phyloP scores from a whole-genome alignment of 2,113 vertebrate species.

The Dicentrarchus labrax region DNA sequence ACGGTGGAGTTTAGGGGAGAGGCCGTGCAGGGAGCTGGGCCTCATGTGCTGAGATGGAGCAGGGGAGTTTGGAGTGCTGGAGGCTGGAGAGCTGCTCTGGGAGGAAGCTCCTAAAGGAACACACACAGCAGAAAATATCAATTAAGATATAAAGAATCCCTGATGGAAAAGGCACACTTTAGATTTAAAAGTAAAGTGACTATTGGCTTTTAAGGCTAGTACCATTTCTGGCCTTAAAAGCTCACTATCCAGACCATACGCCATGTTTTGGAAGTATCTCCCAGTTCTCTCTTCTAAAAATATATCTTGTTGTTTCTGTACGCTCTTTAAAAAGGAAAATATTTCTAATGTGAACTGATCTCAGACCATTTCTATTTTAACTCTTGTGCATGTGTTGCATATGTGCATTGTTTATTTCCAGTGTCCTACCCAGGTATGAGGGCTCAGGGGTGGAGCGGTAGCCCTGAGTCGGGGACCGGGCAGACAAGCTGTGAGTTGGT shows the following conservation, averaged over 20 bases:
- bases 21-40: slow-evolving; percentile 92
- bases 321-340: not conserved
- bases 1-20: slow-evolving; percentile 93
- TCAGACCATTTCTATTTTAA: not conserved
- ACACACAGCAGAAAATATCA: slow-evolving; percentile 25
- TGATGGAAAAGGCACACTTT: not conserved
- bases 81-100: slow-evolving; percentile 93
- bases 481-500: slow-evolving; percentile 91
- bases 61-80: slow-evolving; percentile 94
- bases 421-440: slow-evolving; percentile 85
- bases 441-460: slow-evolving; percentile 91
- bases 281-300: slow-evolving; percentile 2
- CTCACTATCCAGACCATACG: not conserved
- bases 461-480: slow-evolving; percentile 92
- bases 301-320: not conserved
- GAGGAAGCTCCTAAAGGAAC: slow-evolving; percentile 87
- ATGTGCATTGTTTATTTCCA: not conserved
- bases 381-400: not conserved
- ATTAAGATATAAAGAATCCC: not conserved
- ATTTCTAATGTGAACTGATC: not conserved
- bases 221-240: slow-evolving; percentile 5
- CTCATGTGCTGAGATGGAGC: slow-evolving; percentile 93
- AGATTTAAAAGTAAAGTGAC: slow-evolving; percentile 1
- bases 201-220: not conserved
- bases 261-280: not conserved